A percentile compares a stretch with the other conserved stretches of the same genome.
These are phyloP conservation scores for Pseudorectes ferrugineus DNA, from an alignment of 2,113 vertebrate species.

Conservation along the genomic window DNA sequence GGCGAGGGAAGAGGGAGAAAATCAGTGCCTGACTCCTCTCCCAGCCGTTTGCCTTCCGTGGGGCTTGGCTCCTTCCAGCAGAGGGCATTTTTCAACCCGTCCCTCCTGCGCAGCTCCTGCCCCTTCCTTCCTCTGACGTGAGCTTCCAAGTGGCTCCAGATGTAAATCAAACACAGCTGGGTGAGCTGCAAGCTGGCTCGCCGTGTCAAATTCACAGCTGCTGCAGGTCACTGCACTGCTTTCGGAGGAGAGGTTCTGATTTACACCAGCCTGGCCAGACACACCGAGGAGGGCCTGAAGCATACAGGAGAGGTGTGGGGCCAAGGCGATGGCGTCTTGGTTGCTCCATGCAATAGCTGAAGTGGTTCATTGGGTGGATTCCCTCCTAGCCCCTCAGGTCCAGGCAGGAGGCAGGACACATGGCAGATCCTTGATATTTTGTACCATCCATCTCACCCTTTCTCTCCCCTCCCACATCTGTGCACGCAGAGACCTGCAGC, in stretches of 20 bases:
- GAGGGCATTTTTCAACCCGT: neutral
- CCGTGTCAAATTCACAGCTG: neutral
- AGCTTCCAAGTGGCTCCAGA: slow-evolving; percentile 6
- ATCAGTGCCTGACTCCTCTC: neutral
- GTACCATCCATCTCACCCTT: neutral
- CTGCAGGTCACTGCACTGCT: neutral
- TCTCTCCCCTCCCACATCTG: neutral
- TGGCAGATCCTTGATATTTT: neutral
- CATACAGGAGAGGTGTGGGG: neutral
- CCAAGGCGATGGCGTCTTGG: neutral
- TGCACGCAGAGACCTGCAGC: neutral
- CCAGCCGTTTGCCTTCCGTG: neutral
- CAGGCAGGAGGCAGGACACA: neutral
- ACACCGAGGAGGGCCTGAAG: neutral
- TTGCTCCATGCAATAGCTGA: neutral
- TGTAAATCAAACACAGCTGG: slow-evolving; percentile 23
- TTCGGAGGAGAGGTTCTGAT: neutral
- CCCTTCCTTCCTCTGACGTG: neutral
- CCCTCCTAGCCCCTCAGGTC: neutral
- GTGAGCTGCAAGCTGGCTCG: neutral
- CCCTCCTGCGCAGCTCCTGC: neutral
- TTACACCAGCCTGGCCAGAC: neutral
- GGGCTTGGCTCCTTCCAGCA: neutral
- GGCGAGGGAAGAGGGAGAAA: neutral
- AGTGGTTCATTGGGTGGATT: neutral